Conservation (phyloP, 2,797 vertebrate genomes). For the Sebastes flavidus region DNA sequence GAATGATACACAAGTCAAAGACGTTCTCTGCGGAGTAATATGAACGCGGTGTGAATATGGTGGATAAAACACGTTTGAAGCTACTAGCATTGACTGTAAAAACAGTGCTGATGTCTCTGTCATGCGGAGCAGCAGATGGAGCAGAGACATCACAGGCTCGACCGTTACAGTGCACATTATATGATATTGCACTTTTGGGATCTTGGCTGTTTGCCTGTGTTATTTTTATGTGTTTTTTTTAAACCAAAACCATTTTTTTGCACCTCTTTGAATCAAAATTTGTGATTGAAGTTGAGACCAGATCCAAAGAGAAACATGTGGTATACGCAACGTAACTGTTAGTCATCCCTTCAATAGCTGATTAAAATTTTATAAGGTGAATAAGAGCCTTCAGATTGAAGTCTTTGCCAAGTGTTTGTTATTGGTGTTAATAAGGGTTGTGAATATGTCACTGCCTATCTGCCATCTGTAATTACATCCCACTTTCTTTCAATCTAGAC, state of each 20-base stretch:
- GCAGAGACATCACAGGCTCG: conserved; percentile 4
- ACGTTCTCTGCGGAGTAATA: background rate
- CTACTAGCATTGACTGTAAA: conserved; percentile 19
- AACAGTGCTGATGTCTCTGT: conserved; percentile 16
- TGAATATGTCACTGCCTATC: background rate
- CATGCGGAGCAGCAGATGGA: conserved; percentile 34
- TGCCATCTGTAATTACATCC: background rate
- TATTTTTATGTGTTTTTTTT: background rate
- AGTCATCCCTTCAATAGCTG: background rate
- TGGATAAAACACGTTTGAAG: conserved; percentile 5
- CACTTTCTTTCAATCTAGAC: background rate
- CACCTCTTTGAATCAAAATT: background rate
- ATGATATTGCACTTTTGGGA: conserved; percentile 11
- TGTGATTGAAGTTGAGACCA: background rate
- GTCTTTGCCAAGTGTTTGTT: conserved; percentile 15
- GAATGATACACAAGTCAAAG: background rate
- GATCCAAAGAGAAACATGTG: background rate
- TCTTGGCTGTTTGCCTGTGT: background rate
- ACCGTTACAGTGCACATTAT: background rate
- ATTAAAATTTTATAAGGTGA: background rate
- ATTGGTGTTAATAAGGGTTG: conserved; percentile 6
- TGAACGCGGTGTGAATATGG: background rate
- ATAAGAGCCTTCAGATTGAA: background rate
- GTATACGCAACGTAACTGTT: background rate
- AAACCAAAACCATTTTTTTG: background rate